Evolutionary conservation across 2,113 vertebrate genomes (phyloP).

Genomic region (Oxyura jamaicensis): DNA sequence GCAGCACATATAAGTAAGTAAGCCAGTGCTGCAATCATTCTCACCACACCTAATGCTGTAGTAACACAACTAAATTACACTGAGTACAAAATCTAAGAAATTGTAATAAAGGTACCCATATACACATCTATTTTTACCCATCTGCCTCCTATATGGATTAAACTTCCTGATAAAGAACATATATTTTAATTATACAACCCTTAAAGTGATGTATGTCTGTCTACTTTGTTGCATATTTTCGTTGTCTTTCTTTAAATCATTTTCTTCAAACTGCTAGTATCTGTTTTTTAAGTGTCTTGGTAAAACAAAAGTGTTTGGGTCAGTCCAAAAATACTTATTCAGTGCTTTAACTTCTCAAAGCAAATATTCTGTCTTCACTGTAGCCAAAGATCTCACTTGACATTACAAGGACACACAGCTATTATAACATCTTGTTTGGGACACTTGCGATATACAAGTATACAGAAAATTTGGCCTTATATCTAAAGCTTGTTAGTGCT

Average conservation of each 20-base stretch:
- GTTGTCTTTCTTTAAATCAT: background rate
- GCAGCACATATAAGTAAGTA: background rate
- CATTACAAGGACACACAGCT: background rate
- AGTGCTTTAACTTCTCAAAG: background rate
- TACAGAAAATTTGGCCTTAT: conserved; percentile 32
- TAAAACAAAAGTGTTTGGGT: background rate
- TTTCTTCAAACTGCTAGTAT: background rate
- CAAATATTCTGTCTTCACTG: conserved; percentile 10
- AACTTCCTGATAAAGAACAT: background rate
- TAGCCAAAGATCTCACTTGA: conserved; percentile 35
- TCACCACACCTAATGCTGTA: background rate
- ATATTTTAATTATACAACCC: background rate
- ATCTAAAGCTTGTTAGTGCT: conserved; percentile 14
- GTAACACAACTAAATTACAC: background rate
- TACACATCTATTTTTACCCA: background rate
- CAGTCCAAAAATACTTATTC: conserved; percentile 20
- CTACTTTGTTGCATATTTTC: background rate
- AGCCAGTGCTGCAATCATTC: background rate
- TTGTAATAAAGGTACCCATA: background rate
- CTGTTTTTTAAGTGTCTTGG: background rate
- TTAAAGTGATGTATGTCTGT: background rate
- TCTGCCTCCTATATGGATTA: background rate
- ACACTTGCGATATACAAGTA: background rate
- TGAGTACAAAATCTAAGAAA: background rate
- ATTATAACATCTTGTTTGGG: conserved; percentile 5